A percentile compares a stretch with the other conserved stretches of the same genome.
These are phyloP conservation scores for Arbacia lixula DNA, from an alignment of 53 echinoderm and acorn worm species.

Conservation along the genomic window DNA sequence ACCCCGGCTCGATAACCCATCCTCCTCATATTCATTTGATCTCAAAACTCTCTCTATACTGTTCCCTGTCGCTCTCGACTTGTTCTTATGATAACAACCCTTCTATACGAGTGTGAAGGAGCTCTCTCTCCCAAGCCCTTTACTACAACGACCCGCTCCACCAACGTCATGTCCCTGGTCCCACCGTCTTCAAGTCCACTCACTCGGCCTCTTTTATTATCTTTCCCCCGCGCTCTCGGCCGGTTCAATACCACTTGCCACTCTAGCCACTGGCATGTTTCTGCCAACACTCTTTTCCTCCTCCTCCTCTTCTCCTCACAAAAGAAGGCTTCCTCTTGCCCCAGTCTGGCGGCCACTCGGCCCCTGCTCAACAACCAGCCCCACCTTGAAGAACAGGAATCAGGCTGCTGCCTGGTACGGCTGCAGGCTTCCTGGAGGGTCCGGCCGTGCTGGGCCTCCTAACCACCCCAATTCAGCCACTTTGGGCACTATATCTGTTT, in stretches of 20 bases:
- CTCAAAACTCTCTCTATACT: slow-evolving; percentile 51
- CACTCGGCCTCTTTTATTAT: slow-evolving; percentile 12
- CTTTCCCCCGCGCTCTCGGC: background rate
- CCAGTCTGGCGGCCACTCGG: background rate
- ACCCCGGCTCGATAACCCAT: slow-evolving; percentile 45
- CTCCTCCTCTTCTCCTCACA: background rate
- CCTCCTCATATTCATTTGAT: slow-evolving; percentile 53
- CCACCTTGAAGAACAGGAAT: too few species aligned
- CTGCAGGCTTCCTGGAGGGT: too few species aligned
- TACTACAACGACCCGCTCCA: slow-evolving; percentile 30
- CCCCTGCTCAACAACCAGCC: too few species aligned
- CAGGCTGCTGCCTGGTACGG: too few species aligned
- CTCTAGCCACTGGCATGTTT: slow-evolving; percentile 53
- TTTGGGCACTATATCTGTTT: too few species aligned
- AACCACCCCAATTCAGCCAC: too few species aligned
- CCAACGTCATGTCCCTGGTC: slow-evolving; percentile 18
- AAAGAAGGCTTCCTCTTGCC: too few species aligned
- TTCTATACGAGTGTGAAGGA: slow-evolving; percentile 35
- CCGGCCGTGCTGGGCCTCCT: too few species aligned
- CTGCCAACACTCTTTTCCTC: slow-evolving; percentile 1
- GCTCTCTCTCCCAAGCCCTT: slow-evolving; percentile 33
- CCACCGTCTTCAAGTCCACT: slow-evolving; percentile 17
- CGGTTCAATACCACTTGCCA: slow-evolving; percentile 33
- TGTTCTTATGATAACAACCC: slow-evolving; percentile 44
- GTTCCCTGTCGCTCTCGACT: slow-evolving; percentile 40